phyloP scores from a whole-genome alignment of 2,797 vertebrate genomes.

The Sebastes trivittatus region DNA sequence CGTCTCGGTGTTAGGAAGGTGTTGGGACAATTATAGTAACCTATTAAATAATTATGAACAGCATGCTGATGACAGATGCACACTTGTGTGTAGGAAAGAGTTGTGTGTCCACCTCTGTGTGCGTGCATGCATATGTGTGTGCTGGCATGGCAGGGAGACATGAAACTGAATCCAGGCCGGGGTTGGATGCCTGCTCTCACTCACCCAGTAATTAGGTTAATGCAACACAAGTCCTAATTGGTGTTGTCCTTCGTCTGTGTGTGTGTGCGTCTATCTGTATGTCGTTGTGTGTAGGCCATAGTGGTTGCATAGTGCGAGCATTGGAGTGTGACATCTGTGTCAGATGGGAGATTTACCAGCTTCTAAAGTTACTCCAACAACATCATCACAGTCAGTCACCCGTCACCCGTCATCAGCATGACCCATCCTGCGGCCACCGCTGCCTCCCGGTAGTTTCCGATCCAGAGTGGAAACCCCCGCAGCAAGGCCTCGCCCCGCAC shows the following conservation, averaged over 20 bases:
- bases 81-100: conserved; percentile 34
- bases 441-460: conserved; percentile 47
- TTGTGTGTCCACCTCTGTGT: conserved; percentile 4
- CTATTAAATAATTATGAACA: conserved; percentile 70
- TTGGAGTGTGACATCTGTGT: conserved; percentile 69
- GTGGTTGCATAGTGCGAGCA: conserved; percentile 7
- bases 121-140: neutral
- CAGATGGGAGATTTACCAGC: conserved; percentile 71
- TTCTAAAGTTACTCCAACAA: conserved; percentile 65
- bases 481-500: conserved; percentile 2
- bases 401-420: conserved; percentile 16
- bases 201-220: conserved; percentile 84
- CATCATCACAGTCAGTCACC: conserved; percentile 6
- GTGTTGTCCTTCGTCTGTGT: conserved; percentile 21
- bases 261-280: conserved; percentile 1
- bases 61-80: conserved; percentile 65
- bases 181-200: conserved; percentile 55
- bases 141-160: conserved; percentile 24
- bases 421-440: neutral
- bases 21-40: conserved; percentile 62
- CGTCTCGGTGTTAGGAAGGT: conserved; percentile 48
- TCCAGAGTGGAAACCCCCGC: conserved; percentile 34
- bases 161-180: conserved; percentile 70
- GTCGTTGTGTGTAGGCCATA: conserved; percentile 15
- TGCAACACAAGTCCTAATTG: conserved; percentile 77